Percentiles rank a stretch among this genome's conserved stretches.
Evolutionary conservation across 2,888 invertebrate genomes (phyloP).

Genomic region (Melolontha melolontha): DNA sequence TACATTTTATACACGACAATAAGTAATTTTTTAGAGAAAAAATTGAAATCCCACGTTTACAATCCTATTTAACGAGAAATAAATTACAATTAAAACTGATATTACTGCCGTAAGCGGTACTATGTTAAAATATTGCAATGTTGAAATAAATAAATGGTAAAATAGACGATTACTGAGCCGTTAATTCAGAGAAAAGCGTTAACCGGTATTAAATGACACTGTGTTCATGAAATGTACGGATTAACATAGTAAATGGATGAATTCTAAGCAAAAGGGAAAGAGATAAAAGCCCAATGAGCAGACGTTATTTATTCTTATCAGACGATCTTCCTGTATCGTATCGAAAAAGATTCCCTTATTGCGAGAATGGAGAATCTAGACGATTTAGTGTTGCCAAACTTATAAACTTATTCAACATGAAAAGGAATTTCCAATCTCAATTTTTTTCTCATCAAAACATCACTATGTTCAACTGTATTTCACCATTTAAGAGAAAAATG

Average conservation of each 20-base stretch:
- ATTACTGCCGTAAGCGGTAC: no score
- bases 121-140: conserved; percentile 1
- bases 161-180: conserved; percentile 58
- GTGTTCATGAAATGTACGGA: conserved; percentile 63
- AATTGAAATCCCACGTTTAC: no score
- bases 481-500: neutral
- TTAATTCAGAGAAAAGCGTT: conserved; percentile 60
- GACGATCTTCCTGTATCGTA: conserved; percentile 60
- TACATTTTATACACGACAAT: no score
- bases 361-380: conserved; percentile 58
- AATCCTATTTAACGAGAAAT: no score
- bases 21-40: no score
- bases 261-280: conserved; percentile 59
- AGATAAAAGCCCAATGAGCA: conserved; percentile 61
- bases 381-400: conserved; percentile 56
- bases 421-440: conserved; percentile 26
- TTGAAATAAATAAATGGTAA: conserved; percentile 31
- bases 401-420: conserved; percentile 51
- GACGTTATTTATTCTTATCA: conserved; percentile 64
- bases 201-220: conserved; percentile 62
- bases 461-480: conserved; percentile 8
- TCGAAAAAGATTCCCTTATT: conserved; percentile 57
- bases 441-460: conserved; percentile 34
- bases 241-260: conserved; percentile 64
- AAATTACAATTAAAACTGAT: no score